A percentile compares a stretch with the other conserved stretches of the same genome.
Conservation (phyloP, 2,888 invertebrate genomes). For the Oscheius sp. region DNA sequence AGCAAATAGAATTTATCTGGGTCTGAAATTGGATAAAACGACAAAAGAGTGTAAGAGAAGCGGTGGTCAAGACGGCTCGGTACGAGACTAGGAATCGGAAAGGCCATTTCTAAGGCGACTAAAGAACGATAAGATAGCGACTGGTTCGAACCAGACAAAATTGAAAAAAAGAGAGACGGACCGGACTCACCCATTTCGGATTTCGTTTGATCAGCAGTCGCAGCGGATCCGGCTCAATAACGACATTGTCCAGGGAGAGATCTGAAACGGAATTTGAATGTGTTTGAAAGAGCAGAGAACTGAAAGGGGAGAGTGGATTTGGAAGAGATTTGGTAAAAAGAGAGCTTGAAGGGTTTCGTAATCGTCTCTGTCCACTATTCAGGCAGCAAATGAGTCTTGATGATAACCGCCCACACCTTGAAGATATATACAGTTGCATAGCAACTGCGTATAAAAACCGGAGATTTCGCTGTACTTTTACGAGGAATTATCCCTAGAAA, state of each 20-base stretch:
- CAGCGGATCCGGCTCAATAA: conserved; percentile 31
- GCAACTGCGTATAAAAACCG: too few relatives aligned
- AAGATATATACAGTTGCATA: too few relatives aligned
- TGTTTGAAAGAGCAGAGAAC: background rate
- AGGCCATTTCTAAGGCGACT: background rate
- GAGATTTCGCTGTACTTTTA: too few relatives aligned
- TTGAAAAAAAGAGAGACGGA: conserved; percentile 25
- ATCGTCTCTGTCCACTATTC: too few relatives aligned
- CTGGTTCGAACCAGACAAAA: background rate
- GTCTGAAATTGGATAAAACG: too few relatives aligned
- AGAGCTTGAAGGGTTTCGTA: background rate
- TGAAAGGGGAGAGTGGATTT: background rate
- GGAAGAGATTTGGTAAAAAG: background rate
- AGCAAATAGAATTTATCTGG: too few relatives aligned
- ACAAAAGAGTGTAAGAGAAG: too few relatives aligned
- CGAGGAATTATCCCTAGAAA: too few relatives aligned
- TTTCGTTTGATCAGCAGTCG: conserved; percentile 32
- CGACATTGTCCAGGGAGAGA: conserved; percentile 20
- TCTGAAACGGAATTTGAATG: conserved; percentile 29
- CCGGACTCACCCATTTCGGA: conserved; percentile 30
- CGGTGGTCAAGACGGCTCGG: too few relatives aligned
- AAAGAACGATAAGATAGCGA: conserved; percentile 28
- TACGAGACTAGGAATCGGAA: too few relatives aligned
- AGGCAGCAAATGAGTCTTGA: too few relatives aligned
- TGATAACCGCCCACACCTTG: too few relatives aligned